Evolutionary conservation across 1,140 invertebrate species (phyloP).

Genomic region (Batillaria attramentaria): DNA sequence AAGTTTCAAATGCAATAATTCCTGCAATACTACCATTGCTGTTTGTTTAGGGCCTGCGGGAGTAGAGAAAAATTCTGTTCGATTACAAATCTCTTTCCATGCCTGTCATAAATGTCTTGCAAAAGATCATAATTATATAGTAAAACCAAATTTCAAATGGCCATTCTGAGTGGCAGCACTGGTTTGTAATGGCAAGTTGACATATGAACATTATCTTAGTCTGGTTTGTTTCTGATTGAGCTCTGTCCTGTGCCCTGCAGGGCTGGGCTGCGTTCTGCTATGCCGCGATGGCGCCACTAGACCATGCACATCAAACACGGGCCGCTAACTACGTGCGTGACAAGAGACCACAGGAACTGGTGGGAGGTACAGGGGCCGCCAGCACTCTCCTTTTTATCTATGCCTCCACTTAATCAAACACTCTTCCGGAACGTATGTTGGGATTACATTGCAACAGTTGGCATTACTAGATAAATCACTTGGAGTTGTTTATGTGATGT

Average conservation of each 20-base stretch:
- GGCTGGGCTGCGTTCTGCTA: constrained; percentile 62
- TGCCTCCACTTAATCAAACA: constrained; percentile 39
- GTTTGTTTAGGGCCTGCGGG: no score
- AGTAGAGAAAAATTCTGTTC: no score
- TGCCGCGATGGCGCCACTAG: constrained; percentile 55
- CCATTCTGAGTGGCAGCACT: no score
- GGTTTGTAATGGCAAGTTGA: no score
- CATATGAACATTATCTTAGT: background rate
- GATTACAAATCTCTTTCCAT: no score
- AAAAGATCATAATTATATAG: no score
- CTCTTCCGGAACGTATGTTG: background rate
- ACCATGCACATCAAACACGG: constrained; percentile 42
- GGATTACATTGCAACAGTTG: background rate
- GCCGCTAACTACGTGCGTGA: constrained; percentile 54
- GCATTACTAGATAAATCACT: background rate
- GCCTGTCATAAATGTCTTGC: no score
- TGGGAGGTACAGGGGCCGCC: constrained; percentile 56
- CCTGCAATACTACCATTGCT: no score
- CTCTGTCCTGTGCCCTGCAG: constrained; percentile 33
- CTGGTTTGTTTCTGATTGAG: background rate
- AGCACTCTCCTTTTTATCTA: constrained; percentile 62
- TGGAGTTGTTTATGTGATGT: background rate
- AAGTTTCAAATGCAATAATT: no score
- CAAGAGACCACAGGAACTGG: constrained; percentile 48
- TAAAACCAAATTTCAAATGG: no score